A percentile compares a stretch with the other conserved stretches of the same genome.
phyloP scores from a whole-genome alignment of 2,888 invertebrate species.

The Lycia hirtaria region DNA sequence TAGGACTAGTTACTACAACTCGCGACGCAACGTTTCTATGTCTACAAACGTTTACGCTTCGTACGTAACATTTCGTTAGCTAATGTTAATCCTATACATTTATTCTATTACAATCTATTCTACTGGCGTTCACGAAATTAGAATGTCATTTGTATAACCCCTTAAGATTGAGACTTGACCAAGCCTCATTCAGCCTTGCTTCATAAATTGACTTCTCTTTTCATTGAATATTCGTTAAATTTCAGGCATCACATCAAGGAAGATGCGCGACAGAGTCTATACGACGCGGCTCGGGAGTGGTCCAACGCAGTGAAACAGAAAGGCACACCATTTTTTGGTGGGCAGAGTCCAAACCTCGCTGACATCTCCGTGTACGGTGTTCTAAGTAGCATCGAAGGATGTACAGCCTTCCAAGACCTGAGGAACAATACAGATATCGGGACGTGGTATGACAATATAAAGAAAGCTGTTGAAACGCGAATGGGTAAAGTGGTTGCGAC shows the following conservation, averaged over 20 bases:
- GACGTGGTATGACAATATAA: slow-evolving; percentile 92
- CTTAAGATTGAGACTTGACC: too few relatives aligned
- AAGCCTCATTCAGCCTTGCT: background rate
- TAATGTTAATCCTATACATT: too few relatives aligned
- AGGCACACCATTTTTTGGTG: slow-evolving; percentile 93
- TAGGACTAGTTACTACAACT: too few relatives aligned
- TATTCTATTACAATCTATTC: too few relatives aligned
- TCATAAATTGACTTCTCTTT: background rate
- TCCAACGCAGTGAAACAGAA: slow-evolving; percentile 88
- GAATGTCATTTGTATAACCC: too few relatives aligned
- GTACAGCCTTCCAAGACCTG: slow-evolving; percentile 94
- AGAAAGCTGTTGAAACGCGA: slow-evolving; percentile 85
- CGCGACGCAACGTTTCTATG: too few relatives aligned
- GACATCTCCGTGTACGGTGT: slow-evolving; percentile 97
- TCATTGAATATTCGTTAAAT: background rate
- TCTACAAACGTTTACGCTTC: too few relatives aligned
- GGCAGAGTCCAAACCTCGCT: slow-evolving; percentile 93
- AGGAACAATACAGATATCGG: slow-evolving; percentile 90
- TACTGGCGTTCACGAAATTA: too few relatives aligned
- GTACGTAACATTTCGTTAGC: too few relatives aligned
- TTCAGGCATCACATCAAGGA: slow-evolving; percentile 92
- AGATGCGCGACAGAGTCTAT: slow-evolving; percentile 95
- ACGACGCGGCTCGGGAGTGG: slow-evolving; percentile 95
- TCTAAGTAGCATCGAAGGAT: slow-evolving; percentile 96
- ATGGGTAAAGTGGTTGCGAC: slow-evolving; percentile 77